Evolutionary conservation across 2,888 invertebrate genomes (phyloP).

Genomic region (Melieria omissa): DNA sequence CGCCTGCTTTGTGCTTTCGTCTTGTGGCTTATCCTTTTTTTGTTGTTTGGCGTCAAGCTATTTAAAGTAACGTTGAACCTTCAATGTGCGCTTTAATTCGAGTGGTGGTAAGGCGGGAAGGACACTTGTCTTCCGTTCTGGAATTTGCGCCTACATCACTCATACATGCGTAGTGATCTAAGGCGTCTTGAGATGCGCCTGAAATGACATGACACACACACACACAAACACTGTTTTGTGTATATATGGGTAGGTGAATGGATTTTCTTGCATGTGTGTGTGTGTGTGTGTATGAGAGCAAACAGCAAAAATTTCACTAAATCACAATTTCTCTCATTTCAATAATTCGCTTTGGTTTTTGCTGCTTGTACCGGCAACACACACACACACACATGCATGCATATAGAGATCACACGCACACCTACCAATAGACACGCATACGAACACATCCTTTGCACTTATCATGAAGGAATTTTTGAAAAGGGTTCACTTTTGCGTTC

Average conservation of each 20-base stretch:
- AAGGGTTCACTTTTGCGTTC: slow-evolving; percentile 22
- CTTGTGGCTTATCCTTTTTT: no score
- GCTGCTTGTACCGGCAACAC: not conserved
- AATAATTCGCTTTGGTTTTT: slow-evolving; percentile 32
- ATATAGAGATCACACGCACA: not conserved
- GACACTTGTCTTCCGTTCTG: no score
- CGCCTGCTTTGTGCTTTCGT: no score
- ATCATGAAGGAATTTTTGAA: slow-evolving; percentile 23
- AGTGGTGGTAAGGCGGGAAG: no score
- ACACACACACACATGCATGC: not conserved
- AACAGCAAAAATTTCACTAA: slow-evolving; percentile 31
- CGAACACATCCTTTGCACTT: slow-evolving; percentile 21
- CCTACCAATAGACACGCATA: not conserved
- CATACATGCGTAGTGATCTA: no score
- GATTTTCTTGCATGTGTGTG: not conserved
- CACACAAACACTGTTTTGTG: slow-evolving; percentile 10
- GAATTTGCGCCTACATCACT: no score
- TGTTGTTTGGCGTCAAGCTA: not conserved
- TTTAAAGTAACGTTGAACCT: slow-evolving; percentile 7
- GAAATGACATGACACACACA: not conserved
- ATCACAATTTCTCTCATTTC: slow-evolving; percentile 38
- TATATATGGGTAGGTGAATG: not conserved
- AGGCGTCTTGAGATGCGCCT: no score
- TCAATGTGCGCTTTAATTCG: not conserved
- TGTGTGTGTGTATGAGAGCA: slow-evolving; percentile 15